Percentiles rank a stretch among this genome's conserved stretches.
Evolutionary conservation across 2,113 vertebrate species (phyloP).

Genomic region (human): GRCh38 chr5:138669501-138670000

Average conservation of each 20-base stretch:
- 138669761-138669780: neutral
- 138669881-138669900: neutral
- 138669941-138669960: neutral
- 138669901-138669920: neutral
- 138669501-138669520: neutral
- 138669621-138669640: neutral
- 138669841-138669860: neutral
- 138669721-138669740: neutral
- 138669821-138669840: neutral
- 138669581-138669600: neutral
- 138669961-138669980: neutral
- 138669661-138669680: neutral
- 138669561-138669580: neutral
- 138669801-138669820: neutral
- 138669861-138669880: neutral
- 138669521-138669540: neutral
- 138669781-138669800: neutral
- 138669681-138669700: conserved; percentile 27
- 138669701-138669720: neutral
- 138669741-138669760: neutral
- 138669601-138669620: neutral
- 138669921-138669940: neutral
- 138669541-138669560: neutral
- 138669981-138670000: neutral
- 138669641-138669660: conserved; percentile 30